Base-by-base conservation (phyloP, 2,888 invertebrate species). In the Cartodere bifasciata region DNA sequence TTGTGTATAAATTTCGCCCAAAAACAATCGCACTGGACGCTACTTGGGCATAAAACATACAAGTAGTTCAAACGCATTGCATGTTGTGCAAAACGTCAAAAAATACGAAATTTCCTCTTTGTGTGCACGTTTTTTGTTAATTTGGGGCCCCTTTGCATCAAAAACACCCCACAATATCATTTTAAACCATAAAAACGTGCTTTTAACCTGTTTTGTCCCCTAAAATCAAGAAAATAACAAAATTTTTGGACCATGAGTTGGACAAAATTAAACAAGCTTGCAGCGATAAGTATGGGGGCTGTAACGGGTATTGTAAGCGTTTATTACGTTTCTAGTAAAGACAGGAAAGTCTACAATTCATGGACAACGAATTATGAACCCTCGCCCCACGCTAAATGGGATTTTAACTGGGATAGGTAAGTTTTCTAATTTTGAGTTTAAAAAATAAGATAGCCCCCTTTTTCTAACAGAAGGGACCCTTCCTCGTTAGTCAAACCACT, bases 321-420 rank as follows among this genome's bases (percentile, higher is more conserved):
- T 55, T 75, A 75, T 49, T 67, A 69, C 31, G 60, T 61, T 41
- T 42, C 49, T 5, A 53, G 52, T 29, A 60, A 56, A 60, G 29
- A 64, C 15, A 41, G 36, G 16, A 38, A 36, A 13, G 78, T 69
- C 1, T 56, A 65, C 22, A 70, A 71, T 44, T 75, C 80, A 0
- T 80, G 79, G 79, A 81, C 80, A 1, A 74, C 75, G 4, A 72
- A 72, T 56, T 69, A 65, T 42, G 62, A 62, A 1, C 75, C 80
- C 1, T 66, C 69, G 32, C 64, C 63, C 1, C 55, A 56, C 35
- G 65, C 76, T 0, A 71, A 74, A 50, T 91, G 91, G 91, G 81
- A 90, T 46, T 64, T 63, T 31, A 87, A 91, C 60, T 91, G 91
- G 91, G 91, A 91, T 57, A 78, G 73, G 80, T 81, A 66, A 69